Base-by-base conservation (phyloP, 1,140 invertebrate genomes). In the Sitophilus oryzae region DNA sequence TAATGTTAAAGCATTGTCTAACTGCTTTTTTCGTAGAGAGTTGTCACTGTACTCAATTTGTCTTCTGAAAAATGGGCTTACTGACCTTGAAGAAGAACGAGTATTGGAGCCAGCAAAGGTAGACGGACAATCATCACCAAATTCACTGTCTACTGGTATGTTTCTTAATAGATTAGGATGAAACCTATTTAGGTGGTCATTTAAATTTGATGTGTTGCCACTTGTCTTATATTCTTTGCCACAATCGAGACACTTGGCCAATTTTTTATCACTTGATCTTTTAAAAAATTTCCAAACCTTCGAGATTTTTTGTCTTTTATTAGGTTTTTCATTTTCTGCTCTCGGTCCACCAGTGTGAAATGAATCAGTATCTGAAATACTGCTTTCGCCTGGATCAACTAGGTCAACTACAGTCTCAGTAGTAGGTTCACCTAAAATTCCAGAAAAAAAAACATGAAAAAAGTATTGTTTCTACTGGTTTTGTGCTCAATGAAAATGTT, bases 211-310 rank as follows among this genome's bases (percentile, higher is more conserved):
- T 11, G 47, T 50, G 23, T 50, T 50, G 2, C 19, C 47, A 40
- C 47, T 50, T 0, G 47, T 50, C 16, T 50, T 50, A 22, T 50
- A 40, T 22, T 50, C 36, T 11, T 23, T 10, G 11, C 47, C 47
- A 40, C 47, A 50, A 1, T 35, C 21, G 8, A 48, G 16, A 36
- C 46, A 48, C 20, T 37, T 36, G 15, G 46, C 46, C 8, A 48
- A 48, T 21, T 48, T 48, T 19, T 35, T 48, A 37, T 48, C 46
- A 11, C 20, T 48, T 3, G 46, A 48, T 21, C 21, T 48, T 15
- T 48, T 48, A 15, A 48, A 48, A 37, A 19, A 48, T 4, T 48
- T 48, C 46, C 46, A 48, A 6, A 48, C 25, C 15, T 15, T 45
- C 22, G 41, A n/a, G n/a, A n/a, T n/a, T n/a, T n/a, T n/a, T n/a